Conservation (phyloP, 2,113 vertebrate genomes). For the Uria lomvia region DNA sequence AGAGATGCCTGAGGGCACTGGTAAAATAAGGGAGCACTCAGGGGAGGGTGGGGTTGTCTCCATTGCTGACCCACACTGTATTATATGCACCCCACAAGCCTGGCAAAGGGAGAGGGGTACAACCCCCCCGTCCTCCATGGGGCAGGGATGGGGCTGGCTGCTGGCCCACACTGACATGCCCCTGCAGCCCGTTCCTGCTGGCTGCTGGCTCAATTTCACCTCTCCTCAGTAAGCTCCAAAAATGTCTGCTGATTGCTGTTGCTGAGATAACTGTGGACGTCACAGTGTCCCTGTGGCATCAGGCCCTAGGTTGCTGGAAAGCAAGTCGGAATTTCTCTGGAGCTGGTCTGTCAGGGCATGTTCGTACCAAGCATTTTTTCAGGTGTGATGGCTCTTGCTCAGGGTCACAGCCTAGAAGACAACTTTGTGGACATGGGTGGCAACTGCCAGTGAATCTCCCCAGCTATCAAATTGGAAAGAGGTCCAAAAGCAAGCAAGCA, state of each 20-base stretch:
- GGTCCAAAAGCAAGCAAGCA: neutral
- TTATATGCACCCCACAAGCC: no score
- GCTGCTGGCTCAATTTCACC: neutral
- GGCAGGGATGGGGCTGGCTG: neutral
- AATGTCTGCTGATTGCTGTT: neutral
- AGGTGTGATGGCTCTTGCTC: neutral
- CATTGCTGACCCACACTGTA: fast-evolving
- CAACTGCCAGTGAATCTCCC: neutral
- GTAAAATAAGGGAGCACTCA: fast-evolving
- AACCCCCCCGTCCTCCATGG: neutral
- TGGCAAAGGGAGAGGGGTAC: neutral
- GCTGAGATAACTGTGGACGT: neutral
- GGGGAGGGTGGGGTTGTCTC: fast-evolving
- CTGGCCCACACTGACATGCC: neutral
- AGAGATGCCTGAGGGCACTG: fast-evolving
- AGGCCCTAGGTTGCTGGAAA: neutral
- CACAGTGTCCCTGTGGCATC: neutral
- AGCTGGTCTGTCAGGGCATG: neutral
- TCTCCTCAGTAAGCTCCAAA: neutral
- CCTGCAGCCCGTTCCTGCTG: neutral
- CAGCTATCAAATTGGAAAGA: neutral
- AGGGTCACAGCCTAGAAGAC: neutral
- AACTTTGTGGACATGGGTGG: neutral
- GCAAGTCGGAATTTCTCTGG: neutral
- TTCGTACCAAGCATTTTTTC: neutral